Evolutionary conservation across 2,797 vertebrate genomes (phyloP).

Genomic region (Siniperca undulata): DNA sequence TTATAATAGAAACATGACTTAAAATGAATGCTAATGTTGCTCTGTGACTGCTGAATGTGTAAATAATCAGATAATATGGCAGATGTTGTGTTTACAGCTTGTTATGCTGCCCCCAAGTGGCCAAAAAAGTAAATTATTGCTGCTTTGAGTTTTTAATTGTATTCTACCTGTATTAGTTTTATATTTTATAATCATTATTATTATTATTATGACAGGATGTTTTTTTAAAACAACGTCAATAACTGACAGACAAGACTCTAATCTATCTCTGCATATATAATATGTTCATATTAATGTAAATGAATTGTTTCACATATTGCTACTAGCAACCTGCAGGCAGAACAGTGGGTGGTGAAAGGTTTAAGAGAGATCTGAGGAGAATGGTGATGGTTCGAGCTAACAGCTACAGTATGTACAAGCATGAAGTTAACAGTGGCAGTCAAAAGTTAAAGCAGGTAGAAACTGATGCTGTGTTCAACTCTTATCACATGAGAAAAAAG

Average conservation of each 20-base stretch:
- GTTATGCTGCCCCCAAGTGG: background rate
- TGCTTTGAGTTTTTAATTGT: background rate
- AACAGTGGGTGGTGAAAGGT: background rate
- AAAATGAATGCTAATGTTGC: background rate
- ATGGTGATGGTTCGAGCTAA: background rate
- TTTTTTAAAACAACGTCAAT: background rate
- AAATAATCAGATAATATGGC: background rate
- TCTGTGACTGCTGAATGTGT: background rate
- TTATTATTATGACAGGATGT: background rate
- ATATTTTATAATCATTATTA: background rate
- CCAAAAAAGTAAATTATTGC: too few species aligned
- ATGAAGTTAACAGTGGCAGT: too few species aligned
- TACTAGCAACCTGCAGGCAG: conserved; percentile 2
- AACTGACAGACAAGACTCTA: background rate
- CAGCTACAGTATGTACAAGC: too few species aligned
- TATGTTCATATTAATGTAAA: background rate
- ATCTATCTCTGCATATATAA: too few species aligned
- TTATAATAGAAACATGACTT: background rate
- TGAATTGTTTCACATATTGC: background rate
- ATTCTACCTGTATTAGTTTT: background rate
- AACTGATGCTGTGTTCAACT: too few species aligned
- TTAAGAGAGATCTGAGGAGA: background rate
- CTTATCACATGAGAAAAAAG: too few species aligned
- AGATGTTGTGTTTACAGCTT: background rate
- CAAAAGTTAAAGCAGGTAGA: too few species aligned